Evolutionary conservation across 2,888 invertebrate genomes (phyloP).

Genomic region (Cerastoderma edule): DNA sequence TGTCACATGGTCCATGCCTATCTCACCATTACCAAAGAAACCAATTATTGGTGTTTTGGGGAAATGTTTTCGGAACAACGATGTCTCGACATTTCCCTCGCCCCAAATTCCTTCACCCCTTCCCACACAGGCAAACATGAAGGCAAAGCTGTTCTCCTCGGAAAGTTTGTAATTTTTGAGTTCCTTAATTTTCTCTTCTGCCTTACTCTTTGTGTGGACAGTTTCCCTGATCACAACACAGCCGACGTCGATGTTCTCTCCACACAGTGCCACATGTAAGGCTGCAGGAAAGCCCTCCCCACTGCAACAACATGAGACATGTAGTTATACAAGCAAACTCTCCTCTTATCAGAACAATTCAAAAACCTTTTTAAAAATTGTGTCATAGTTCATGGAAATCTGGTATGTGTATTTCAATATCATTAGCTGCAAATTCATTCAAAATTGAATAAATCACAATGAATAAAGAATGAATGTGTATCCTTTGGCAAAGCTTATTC

Average conservation of each 20-base stretch:
- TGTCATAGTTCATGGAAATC: no score
- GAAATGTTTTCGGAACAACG: slow-evolving; percentile 83
- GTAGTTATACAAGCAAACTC: neutral
- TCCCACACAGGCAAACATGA: slow-evolving; percentile 85
- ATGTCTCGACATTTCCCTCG: slow-evolving; percentile 82
- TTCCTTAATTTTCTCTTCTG: slow-evolving; percentile 64
- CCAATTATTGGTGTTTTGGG: slow-evolving; percentile 84
- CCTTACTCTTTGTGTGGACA: slow-evolving; percentile 54
- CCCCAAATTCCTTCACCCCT: slow-evolving; percentile 80
- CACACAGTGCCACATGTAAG: slow-evolving; percentile 65
- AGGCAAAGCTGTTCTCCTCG: slow-evolving; percentile 77
- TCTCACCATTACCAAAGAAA: slow-evolving; percentile 85
- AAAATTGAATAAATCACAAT: no score
- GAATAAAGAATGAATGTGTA: no score
- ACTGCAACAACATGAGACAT: slow-evolving; percentile 8
- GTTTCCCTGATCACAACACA: slow-evolving; percentile 69
- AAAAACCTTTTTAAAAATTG: no score
- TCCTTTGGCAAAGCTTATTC: no score
- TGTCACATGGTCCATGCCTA: slow-evolving; percentile 79
- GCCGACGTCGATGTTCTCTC: slow-evolving; percentile 66
- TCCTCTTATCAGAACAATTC: neutral
- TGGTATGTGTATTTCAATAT: no score
- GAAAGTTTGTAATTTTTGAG: slow-evolving; percentile 68
- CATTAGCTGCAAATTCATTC: no score
- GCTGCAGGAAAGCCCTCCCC: neutral